Evolutionary conservation across 2,797 vertebrate species (phyloP).

Genomic region (Gallinago stenura): DNA sequence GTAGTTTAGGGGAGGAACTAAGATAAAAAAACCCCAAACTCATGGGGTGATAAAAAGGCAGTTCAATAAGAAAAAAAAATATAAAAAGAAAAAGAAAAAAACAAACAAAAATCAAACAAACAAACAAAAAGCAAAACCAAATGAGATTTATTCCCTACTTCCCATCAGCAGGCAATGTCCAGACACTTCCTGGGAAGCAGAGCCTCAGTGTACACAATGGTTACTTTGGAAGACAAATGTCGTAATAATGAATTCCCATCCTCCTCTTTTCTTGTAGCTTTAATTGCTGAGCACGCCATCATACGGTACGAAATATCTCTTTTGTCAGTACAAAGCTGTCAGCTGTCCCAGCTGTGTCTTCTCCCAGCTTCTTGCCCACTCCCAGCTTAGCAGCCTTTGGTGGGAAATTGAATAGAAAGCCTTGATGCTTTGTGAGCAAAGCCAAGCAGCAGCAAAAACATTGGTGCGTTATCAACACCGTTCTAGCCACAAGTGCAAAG

Average conservation of each 20-base stretch:
- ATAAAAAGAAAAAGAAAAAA: neutral
- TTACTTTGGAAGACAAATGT: neutral
- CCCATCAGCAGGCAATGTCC: neutral
- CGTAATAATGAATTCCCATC: neutral
- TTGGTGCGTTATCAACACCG: accelerated
- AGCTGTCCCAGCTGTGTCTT: neutral
- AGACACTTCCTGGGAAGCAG: neutral
- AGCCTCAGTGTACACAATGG: neutral
- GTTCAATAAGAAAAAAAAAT: neutral
- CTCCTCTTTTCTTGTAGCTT: neutral
- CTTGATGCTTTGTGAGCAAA: neutral
- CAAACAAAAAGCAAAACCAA: neutral
- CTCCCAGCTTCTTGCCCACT: neutral
- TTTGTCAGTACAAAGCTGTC: neutral
- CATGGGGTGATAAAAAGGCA: neutral
- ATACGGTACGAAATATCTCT: neutral
- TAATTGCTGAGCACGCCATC: neutral
- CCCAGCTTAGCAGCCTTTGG: neutral
- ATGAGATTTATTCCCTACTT: neutral
- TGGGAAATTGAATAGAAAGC: neutral
- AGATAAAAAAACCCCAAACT: neutral
- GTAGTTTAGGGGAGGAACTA: neutral
- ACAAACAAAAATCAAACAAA: neutral
- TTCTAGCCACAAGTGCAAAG: neutral
- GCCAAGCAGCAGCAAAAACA: neutral